Conservation (phyloP, 2,113 vertebrate species). For the Plecotus auritus region DNA sequence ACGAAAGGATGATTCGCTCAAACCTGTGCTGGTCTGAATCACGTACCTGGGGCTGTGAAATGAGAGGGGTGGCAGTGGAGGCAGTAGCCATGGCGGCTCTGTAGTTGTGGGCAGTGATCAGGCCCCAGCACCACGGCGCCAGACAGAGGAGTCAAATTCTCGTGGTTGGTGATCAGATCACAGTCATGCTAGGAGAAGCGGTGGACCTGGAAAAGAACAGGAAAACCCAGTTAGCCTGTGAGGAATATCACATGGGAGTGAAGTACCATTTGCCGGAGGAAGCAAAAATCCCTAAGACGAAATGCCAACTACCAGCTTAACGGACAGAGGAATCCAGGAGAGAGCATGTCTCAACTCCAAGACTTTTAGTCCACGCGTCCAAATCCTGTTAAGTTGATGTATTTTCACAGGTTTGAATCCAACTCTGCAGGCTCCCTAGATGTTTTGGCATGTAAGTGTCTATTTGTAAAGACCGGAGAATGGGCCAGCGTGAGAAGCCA, state of each 20-base stretch:
- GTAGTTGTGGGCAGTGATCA: not conserved
- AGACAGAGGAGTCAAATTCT: not conserved
- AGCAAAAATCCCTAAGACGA: not conserved
- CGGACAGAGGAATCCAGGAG: not conserved
- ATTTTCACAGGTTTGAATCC: not conserved
- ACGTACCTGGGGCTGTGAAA: slow-evolving; percentile 81
- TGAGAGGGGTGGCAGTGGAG: slow-evolving; percentile 65
- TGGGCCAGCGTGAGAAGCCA: not conserved
- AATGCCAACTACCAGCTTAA: not conserved
- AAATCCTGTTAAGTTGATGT: not conserved
- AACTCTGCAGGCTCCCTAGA: not conserved
- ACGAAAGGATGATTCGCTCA: not conserved
- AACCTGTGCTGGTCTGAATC: rapidly evolving
- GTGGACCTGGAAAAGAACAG: slow-evolving; percentile 63
- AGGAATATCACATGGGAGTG: not conserved
- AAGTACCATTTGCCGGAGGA: not conserved
- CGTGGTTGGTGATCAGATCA: slow-evolving; percentile 61
- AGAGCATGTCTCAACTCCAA: not conserved
- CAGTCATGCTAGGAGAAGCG: slow-evolving; percentile 75
- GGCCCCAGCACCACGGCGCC: slow-evolving; percentile 8
- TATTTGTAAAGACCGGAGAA: not conserved
- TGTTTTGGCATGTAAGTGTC: not conserved
- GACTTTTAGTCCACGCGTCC: not conserved
- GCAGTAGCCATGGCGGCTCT: slow-evolving; percentile 72
- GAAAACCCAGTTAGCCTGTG: not conserved